Evolutionary conservation across 92 coral and sea anemone genomes (phyloP).

Genomic region (Siderastrea radians): DNA sequence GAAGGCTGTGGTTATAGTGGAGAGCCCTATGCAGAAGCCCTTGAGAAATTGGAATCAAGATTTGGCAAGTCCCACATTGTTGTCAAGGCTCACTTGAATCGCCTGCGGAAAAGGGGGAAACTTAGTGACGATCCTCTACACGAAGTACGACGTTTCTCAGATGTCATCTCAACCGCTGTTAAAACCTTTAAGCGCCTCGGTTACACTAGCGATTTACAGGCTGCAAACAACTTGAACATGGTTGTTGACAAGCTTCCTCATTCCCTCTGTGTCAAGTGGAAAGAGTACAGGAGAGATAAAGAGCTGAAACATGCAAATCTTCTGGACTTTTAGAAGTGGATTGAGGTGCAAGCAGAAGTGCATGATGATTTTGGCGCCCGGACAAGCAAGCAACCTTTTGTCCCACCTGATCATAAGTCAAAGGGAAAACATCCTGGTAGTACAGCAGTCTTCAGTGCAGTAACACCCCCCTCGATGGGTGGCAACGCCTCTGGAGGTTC

Average conservation of each 20-base stretch:
- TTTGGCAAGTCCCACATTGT: constrained; percentile 41
- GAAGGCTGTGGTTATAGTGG: constrained; percentile 34
- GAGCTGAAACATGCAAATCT: not conserved
- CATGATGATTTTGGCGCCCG: constrained; percentile 9
- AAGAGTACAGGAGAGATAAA: constrained; percentile 2
- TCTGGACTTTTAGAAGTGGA: constrained; percentile 6
- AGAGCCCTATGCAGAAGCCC: constrained; percentile 30
- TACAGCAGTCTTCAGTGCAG: too few species aligned
- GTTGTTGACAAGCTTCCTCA: constrained; percentile 24
- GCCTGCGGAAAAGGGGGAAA: constrained; percentile 27
- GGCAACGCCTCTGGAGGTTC: not conserved
- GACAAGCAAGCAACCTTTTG: too few species aligned
- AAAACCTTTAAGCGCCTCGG: constrained; percentile 26
- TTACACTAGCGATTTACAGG: constrained; percentile 13
- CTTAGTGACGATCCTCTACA: not conserved
- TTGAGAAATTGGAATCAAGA: constrained; percentile 36
- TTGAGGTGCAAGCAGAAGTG: constrained; percentile 18
- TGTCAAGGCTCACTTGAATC: constrained; percentile 21
- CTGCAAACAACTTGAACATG: constrained; percentile 29
- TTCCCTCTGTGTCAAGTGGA: not conserved
- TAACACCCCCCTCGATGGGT: not conserved
- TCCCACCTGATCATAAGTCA: too few species aligned
- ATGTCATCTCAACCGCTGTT: constrained; percentile 13
- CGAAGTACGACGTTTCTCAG: constrained; percentile 24
- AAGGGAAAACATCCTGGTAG: too few species aligned